Conservation (phyloP, 2,113 vertebrate genomes). For the Misgurnus anguillicaudatus region DNA sequence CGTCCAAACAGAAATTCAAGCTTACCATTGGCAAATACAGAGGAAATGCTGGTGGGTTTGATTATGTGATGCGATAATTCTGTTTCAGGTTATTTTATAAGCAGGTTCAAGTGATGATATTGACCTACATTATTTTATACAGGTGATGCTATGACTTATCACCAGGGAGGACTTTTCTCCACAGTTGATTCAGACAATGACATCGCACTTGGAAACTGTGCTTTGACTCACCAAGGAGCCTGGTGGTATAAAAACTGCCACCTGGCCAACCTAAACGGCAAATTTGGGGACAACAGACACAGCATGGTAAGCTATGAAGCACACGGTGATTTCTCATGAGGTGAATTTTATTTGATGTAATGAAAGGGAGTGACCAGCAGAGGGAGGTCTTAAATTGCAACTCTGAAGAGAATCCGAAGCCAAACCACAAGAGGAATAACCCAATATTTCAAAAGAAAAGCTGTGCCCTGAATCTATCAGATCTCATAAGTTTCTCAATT, state of each 20-base stretch:
- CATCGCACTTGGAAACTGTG: constrained; percentile 86
- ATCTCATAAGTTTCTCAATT: constrained; percentile 63
- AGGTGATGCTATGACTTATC: constrained; percentile 89
- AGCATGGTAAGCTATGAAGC: constrained; percentile 77
- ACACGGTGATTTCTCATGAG: no score
- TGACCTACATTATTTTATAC: constrained; percentile 14
- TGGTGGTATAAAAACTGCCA: constrained; percentile 95
- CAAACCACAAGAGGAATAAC: not conserved
- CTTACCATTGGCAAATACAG: constrained; percentile 81
- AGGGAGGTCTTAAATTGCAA: constrained; percentile 4
- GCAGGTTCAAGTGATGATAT: not conserved
- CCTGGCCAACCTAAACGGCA: constrained; percentile 84
- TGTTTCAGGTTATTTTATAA: not conserved
- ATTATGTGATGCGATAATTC: not conserved
- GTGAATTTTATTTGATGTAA: not conserved
- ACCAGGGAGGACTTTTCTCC: constrained; percentile 84
- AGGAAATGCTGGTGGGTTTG: constrained; percentile 80
- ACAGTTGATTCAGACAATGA: constrained; percentile 86
- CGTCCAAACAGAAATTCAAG: constrained; percentile 78
- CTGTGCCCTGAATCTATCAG: constrained; percentile 64
- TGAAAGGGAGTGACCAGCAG: constrained; percentile 7
- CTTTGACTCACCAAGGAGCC: constrained; percentile 79
- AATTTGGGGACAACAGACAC: constrained; percentile 81
- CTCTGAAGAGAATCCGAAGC: not conserved
- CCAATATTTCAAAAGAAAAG: constrained; percentile 49